These are phyloP conservation scores for Apteryx mantelli DNA, from an alignment of 2,113 vertebrate genomes.

Conservation along the genomic window DNA sequence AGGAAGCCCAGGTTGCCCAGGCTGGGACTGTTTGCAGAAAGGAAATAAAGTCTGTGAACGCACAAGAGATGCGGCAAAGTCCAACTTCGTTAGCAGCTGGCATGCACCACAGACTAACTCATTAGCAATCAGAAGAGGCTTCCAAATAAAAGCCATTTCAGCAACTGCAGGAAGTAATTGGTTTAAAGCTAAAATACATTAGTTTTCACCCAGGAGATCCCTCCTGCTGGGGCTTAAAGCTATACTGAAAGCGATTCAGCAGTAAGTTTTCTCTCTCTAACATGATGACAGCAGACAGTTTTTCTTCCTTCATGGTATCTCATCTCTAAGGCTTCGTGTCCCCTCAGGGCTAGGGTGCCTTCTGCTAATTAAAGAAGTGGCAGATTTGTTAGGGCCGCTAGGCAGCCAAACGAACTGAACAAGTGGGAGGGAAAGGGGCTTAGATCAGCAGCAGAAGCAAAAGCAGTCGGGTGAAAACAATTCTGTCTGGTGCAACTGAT, in stretches of 20 bases:
- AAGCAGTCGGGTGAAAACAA: neutral
- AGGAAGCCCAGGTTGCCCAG: too few species aligned
- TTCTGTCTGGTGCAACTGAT: accelerated
- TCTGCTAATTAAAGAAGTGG: neutral
- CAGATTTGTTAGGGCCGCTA: neutral
- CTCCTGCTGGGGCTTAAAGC: neutral
- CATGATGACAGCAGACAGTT: neutral
- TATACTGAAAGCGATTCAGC: accelerated
- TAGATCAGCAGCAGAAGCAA: accelerated
- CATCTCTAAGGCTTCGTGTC: accelerated
- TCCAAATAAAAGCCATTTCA: neutral
- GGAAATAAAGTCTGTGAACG: neutral
- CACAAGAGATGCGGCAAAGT: accelerated
- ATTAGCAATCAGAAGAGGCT: neutral
- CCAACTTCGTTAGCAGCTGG: neutral
- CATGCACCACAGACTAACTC: neutral
- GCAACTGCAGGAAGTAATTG: neutral
- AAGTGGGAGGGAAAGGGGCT: neutral
- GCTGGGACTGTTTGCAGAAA: accelerated
- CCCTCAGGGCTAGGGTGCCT: neutral
- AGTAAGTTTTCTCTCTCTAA: too few species aligned
- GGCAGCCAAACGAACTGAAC: neutral
- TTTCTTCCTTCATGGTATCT: neutral
- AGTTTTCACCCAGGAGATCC: neutral
- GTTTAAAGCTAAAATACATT: neutral